Percentiles rank a stretch among this genome's conserved stretches.
phyloP scores from a whole-genome alignment of 37 sponge, comb jelly and placozoan genomes.

The Chondrilla cf. caribensis region DNA sequence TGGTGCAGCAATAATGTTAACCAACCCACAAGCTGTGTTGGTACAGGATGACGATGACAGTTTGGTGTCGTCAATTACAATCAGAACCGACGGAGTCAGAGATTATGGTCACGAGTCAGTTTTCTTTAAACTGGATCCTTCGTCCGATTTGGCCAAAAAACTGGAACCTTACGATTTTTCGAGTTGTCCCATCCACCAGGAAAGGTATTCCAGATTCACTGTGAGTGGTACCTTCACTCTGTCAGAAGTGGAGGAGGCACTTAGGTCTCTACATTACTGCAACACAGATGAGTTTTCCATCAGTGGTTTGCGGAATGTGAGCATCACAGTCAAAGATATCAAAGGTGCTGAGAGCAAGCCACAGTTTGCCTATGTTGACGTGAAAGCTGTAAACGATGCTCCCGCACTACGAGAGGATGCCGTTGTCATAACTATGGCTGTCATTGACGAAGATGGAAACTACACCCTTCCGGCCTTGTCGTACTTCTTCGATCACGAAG shows the following conservation, averaged over 20 bases:
- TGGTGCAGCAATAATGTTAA: slow-evolving; percentile 43
- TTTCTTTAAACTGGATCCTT: slow-evolving; percentile 43
- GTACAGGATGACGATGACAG: slow-evolving; percentile 81
- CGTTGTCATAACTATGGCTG: neutral
- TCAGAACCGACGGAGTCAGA: slow-evolving; percentile 32
- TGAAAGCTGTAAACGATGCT: slow-evolving; percentile 68
- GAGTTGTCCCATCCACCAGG: slow-evolving; percentile 31
- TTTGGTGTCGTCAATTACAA: slow-evolving; percentile 26
- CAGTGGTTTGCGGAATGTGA: slow-evolving; percentile 51
- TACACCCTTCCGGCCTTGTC: slow-evolving; percentile 56
- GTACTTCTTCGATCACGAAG: slow-evolving; percentile 77
- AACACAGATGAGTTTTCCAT: slow-evolving; percentile 71
- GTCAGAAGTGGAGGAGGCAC: slow-evolving; percentile 37
- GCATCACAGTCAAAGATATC: slow-evolving; percentile 65
- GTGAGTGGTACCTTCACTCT: slow-evolving; percentile 35
- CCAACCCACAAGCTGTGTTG: slow-evolving; percentile 25
- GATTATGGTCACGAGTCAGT: slow-evolving; percentile 64
- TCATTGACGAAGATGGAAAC: slow-evolving; percentile 60
- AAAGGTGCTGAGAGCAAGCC: slow-evolving; percentile 47
- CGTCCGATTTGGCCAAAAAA: neutral
- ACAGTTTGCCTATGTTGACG: slow-evolving; percentile 41
- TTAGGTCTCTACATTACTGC: slow-evolving; percentile 76
- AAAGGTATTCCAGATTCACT: slow-evolving; percentile 13
- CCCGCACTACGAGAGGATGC: slow-evolving; percentile 34
- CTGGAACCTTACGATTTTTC: slow-evolving; percentile 25